Conservation (phyloP, 2,797 vertebrate genomes). For the Sebastes taczanowskii region DNA sequence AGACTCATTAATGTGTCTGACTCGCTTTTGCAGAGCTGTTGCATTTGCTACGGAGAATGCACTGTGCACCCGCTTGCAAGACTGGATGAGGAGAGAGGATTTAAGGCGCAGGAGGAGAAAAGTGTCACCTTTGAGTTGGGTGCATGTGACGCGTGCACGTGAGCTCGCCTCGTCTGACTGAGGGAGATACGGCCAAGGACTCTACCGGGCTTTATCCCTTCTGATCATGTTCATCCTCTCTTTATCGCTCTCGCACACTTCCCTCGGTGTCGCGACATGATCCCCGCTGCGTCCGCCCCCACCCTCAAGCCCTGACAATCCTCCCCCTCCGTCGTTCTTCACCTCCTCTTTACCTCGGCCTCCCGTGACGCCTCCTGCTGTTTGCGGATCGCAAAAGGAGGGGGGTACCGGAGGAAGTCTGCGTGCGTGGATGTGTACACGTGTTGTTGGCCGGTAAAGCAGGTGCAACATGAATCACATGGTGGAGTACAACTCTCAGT, state of each 20-base stretch:
- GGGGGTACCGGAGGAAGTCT: neutral
- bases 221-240: slow-evolving; percentile 71
- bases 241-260: slow-evolving; percentile 67
- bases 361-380: slow-evolving; percentile 5
- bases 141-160: slow-evolving; percentile 6
- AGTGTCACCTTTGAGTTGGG: slow-evolving; percentile 31
- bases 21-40: neutral
- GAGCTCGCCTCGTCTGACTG: slow-evolving; percentile 50
- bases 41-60: neutral
- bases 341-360: slow-evolving; percentile 34
- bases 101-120: slow-evolving; percentile 2
- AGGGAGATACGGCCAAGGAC: slow-evolving; percentile 54
- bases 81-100: neutral
- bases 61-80: neutral
- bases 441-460: slow-evolving; percentile 17
- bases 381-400: neutral
- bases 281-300: slow-evolving; percentile 32
- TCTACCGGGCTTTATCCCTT: slow-evolving; percentile 64
- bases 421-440: neutral
- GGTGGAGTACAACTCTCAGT: neutral
- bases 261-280: slow-evolving; percentile 49
- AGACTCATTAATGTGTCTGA: slow-evolving; percentile 18
- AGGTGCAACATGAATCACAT: neutral
- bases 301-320: slow-evolving; percentile 30
- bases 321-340: slow-evolving; percentile 33